Evolutionary conservation across 2,888 invertebrate genomes (phyloP), one percentile per base, ranked within the genome.

Genomic region (Nemurella pictetii): DNA sequence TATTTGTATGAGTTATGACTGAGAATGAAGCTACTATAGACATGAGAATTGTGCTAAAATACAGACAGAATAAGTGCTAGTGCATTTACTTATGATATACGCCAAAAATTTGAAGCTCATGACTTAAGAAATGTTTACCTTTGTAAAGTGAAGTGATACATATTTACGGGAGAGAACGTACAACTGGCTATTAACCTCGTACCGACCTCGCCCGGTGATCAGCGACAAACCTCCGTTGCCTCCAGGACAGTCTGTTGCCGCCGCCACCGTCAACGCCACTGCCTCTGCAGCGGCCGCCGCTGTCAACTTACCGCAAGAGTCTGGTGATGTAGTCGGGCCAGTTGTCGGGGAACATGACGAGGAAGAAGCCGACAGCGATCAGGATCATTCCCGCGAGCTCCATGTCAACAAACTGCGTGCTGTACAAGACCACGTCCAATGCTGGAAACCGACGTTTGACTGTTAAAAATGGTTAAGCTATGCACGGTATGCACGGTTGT

Each of bases 301-400:
- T 26, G 15, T 89, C 87, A 89, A 89, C 92, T 91, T 92, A 97
- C 97, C 97, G 95, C 88, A 98, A 92, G 86, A 97, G 92, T 88
- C 96, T 93, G 89, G 97, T 97, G 90, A 98, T 96, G 90, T 97
- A 98, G 90, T 97, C 96, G 0, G 98, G 97, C 98, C 98, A 98
- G 92, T 98, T 97, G 90, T 97, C 97, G 0, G 98, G 98, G 88
- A 98, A 96, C 95, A 98, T 96, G 86, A 98, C 98, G 84, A 98
- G 93, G 90, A 97, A 95, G 92, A 98, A 97, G 84, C 98, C 98
- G 84, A 97, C 95, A 0, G 95, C 94, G 88, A 98, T 97, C 84
- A 98, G 92, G 87, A 98, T 95, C 90, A 98, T 95, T 32, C 98
- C 98, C n/a, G 98, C 96, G 88, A 98, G 91, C 92, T 98, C 97